Evolutionary conservation across 37 sponge, comb jelly and placozoan species (phyloP), one percentile per base, ranked within the genome.

Genomic region (Tethya wilhelma): DNA sequence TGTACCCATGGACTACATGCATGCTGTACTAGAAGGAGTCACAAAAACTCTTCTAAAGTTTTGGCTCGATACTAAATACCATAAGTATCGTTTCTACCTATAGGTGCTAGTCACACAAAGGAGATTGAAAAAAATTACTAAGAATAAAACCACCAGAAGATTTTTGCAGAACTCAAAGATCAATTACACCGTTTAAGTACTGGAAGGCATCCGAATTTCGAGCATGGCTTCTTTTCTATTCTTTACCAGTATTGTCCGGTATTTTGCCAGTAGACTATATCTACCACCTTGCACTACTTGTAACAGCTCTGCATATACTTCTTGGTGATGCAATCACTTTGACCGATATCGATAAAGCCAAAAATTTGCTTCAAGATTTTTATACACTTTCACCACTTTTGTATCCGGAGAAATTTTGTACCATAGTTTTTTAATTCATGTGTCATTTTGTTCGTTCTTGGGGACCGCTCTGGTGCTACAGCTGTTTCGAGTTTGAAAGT

Each of bases 1-100:
- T 23, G 49, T 71, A 11, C 49, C 72, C 20, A 33, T 71, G 5
- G 72, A 71, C 25, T 71, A 71, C 30, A 71, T 71, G 72, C 72
- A 71, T 44, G 32, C 49, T 42, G 49, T 71, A 17, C 72, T 71
- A 44, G 63, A 60, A n/a, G 63, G 63, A 7, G 28, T 60, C 28
- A 25, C 63, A 60, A 6, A n/a, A n/a, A n/a, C 26, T n/a, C 28
- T 60, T 17, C 63, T 60, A n/a, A n/a, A 17, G 25, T n/a, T n/a
- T 25, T 60, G 63, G 25, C 20, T 60, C 22, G 63, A 60, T 60
- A 7, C 63, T 7, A 60, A 60, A n/a, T 25, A 60, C 28, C 63
- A 60, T 60, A 26, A 17, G 6, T 23, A n/a, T 60, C 63, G 63
- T 25, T 60, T 60, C 28, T 60, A 60, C 28, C 22, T 60, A 60